These are phyloP conservation scores for Protosalanx chinensis DNA, from an alignment of 2,797 vertebrate genomes.

Conservation along the genomic window DNA sequence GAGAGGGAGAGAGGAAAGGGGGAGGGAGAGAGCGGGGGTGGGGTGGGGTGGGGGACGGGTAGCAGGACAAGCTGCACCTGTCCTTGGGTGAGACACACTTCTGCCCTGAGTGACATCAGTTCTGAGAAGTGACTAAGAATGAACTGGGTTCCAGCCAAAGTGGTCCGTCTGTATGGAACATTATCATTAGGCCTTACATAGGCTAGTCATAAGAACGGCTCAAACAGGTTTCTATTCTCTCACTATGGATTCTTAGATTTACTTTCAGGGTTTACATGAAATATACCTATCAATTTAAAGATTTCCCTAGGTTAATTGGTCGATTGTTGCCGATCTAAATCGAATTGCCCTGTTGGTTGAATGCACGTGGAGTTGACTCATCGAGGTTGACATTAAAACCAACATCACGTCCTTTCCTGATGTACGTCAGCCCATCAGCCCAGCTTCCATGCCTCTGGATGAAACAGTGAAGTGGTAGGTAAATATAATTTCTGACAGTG, in stretches of 20 bases:
- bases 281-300: no score
- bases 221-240: neutral
- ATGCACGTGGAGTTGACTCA: neutral
- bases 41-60: neutral
- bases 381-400: constrained; percentile 31
- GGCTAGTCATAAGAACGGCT: neutral
- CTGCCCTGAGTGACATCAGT: constrained; percentile 49
- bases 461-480: constrained; percentile 51
- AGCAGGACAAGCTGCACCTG: constrained; percentile 58
- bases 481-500: constrained; percentile 64
- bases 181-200: neutral
- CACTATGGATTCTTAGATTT: no score
- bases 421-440: constrained; percentile 53
- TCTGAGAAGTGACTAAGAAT: constrained; percentile 33
- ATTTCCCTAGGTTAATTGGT: neutral
- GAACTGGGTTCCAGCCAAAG: constrained; percentile 25
- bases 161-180: constrained; percentile 6
- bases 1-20: constrained; percentile 51
- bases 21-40: constrained; percentile 32
- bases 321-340: neutral
- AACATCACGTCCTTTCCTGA: constrained; percentile 37
- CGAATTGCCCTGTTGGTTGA: constrained; percentile 19
- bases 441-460: constrained; percentile 45
- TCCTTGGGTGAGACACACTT: constrained; percentile 51
- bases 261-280: no score